Conservation (phyloP, 2,797 vertebrate genomes). For the Sciurus carolinensis region DNA sequence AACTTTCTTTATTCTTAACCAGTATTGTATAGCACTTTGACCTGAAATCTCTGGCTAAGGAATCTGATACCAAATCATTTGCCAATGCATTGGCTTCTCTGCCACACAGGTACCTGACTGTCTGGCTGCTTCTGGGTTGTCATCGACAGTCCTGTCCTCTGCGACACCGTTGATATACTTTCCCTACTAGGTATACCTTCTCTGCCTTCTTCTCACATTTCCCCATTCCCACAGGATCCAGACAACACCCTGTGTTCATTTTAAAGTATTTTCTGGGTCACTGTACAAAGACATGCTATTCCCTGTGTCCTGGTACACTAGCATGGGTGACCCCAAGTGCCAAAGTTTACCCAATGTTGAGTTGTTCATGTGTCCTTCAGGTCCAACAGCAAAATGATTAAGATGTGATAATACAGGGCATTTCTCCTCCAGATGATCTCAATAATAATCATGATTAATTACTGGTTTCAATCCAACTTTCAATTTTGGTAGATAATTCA, state of each 20-base stretch:
- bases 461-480: too few species aligned
- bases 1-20: slow-evolving; percentile 83
- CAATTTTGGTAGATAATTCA: too few species aligned
- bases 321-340: too few species aligned
- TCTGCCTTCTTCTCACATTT: neutral
- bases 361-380: neutral
- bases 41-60: slow-evolving; percentile 77
- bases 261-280: too few species aligned
- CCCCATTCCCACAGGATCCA: neutral
- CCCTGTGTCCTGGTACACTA: too few species aligned
- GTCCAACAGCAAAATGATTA: neutral
- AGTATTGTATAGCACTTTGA: slow-evolving; percentile 85
- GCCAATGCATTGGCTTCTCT: neutral
- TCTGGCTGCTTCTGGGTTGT: too few species aligned
- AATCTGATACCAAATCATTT: neutral
- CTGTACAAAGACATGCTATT: neutral
- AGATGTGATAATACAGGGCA: too few species aligned
- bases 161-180: neutral
- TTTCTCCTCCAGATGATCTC: too few species aligned
- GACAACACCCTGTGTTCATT: too few species aligned
- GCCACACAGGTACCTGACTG: too few species aligned
- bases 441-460: too few species aligned
- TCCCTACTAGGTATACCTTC: too few species aligned
- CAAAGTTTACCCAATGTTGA: neutral
- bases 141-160: neutral